Evolutionary conservation across 2,888 invertebrate species (phyloP).

Genomic region (Xiphydria camelus): DNA sequence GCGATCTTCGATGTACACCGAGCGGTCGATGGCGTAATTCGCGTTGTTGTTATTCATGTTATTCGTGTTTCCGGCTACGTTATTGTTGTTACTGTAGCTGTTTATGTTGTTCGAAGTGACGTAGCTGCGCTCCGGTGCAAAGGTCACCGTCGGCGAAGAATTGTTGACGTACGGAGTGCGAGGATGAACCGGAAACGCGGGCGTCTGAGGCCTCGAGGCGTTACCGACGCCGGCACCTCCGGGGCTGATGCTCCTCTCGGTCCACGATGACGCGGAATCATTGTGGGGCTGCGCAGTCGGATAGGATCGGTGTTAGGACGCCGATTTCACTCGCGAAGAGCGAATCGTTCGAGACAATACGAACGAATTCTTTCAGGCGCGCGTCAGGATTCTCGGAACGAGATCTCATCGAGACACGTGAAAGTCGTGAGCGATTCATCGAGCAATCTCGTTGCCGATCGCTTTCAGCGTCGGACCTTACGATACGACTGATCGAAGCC

Average conservation of each 20-base stretch:
- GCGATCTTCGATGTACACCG: slow-evolving; percentile 52
- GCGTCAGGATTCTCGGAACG: too few relatives aligned
- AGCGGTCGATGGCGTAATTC: slow-evolving; percentile 41
- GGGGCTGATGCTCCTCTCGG: slow-evolving; percentile 62
- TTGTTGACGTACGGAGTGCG: slow-evolving; percentile 85
- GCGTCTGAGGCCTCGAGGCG: slow-evolving; percentile 79
- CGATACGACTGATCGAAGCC: too few relatives aligned
- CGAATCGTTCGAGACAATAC: too few relatives aligned
- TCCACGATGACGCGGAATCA: slow-evolving; percentile 71
- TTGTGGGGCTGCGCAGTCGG: slow-evolving; percentile 42
- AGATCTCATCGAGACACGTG: too few relatives aligned
- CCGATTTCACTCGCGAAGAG: too few relatives aligned
- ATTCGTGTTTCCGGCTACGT: slow-evolving; percentile 28
- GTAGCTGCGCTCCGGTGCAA: slow-evolving; percentile 48
- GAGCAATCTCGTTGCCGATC: too few relatives aligned
- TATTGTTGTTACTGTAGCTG: slow-evolving; percentile 34
- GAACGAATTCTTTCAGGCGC: too few relatives aligned
- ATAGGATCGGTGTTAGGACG: too few relatives aligned
- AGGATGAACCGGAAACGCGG: slow-evolving; percentile 91
- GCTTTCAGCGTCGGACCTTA: too few relatives aligned
- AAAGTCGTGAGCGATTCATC: too few relatives aligned
- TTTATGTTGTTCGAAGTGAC: slow-evolving; percentile 30
- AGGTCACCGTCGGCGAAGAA: slow-evolving; percentile 66
- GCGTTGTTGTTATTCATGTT: slow-evolving; percentile 38
- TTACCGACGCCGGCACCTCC: slow-evolving; percentile 61